Base-by-base conservation (phyloP, 2,888 invertebrate genomes). In the Drosophila robusta region DNA sequence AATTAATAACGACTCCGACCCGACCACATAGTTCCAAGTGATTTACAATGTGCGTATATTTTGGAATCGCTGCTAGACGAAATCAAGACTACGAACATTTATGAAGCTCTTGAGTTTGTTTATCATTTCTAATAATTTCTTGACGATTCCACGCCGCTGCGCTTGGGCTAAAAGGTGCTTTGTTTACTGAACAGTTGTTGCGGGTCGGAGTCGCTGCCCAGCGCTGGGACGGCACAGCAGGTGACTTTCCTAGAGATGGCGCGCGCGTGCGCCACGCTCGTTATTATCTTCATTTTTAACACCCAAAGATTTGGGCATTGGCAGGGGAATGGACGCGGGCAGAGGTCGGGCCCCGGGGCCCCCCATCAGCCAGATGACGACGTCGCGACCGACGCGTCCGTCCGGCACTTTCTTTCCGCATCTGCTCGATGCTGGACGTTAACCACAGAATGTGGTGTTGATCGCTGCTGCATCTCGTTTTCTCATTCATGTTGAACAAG, bases 201-300 rank as follows among this genome's bases (percentile, higher is more conserved):
- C 70, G 63, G 76, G 76, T 64, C 50, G n/a, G 24, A n/a, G 36
- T 65, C 64, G 18, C 18, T 2, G 18, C 2, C 18, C 1, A 18
- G n/a, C 18, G 18, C 18, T 55, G 57, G 50, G 41, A 14, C 65
- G 57, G 45, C 73, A 54, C 73, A 86, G 85, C 85, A 86, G 85
- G 85, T 89, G 89, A 78, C 70, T 75, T 83, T 78, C 78, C 60
- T 61, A 66, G 89, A 89, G 63, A 51, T 65, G 50, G 51, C 69
- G 54, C 64, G 77, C 77, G 87, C 89, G 89, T 83, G 87, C 71
- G 84, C 84, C 77, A 73, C 61, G 51, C 80, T 75, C 71, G 70
- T 80, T 89, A 82, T 87, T 87, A 78, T 89, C 90, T 85, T 89
- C 81, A 89, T 89, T 89, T 86, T 89, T 87, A 85, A 80, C 89